These are phyloP conservation scores for Scolanthus callimorphus DNA, from an alignment of 92 coral and sea anemone genomes.

Conservation along the genomic window DNA sequence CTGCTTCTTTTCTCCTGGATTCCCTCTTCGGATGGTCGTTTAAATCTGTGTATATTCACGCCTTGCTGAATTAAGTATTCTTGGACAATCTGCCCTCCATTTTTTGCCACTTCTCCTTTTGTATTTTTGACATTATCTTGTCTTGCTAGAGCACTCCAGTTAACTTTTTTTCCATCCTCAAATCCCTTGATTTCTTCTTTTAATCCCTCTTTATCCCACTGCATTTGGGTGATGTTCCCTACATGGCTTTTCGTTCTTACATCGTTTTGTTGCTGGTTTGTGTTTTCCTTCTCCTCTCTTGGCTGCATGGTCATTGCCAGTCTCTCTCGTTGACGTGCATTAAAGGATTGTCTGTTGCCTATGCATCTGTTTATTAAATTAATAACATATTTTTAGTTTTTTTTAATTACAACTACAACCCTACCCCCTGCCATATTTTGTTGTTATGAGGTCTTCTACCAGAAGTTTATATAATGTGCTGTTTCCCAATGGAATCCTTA, in stretches of 20 bases:
- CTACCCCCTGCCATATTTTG: too few relatives aligned
- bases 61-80: slow-evolving; percentile 6
- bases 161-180: slow-evolving; percentile 44
- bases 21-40: background rate
- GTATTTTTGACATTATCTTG: slow-evolving; percentile 33
- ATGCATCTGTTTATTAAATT: slow-evolving; percentile 11
- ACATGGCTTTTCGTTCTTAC: background rate
- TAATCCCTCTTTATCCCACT: slow-evolving; percentile 5
- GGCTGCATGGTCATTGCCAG: slow-evolving; percentile 1
- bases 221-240: slow-evolving; percentile 1
- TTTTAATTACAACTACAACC: too few relatives aligned
- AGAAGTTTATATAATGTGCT: too few relatives aligned
- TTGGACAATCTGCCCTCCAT: slow-evolving; percentile 30
- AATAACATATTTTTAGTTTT: background rate
- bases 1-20: slow-evolving; percentile 1
- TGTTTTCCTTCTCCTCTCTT: background rate
- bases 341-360: slow-evolving; percentile 9
- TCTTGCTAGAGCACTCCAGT: slow-evolving; percentile 20
- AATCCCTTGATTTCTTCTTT: slow-evolving; percentile 43
- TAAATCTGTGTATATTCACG: slow-evolving; percentile 10
- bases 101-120: slow-evolving; percentile 39
- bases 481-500: too few relatives aligned
- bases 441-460: too few relatives aligned
- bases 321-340: slow-evolving; percentile 5
- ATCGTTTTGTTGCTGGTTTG: background rate